Base-by-base conservation (phyloP, 2,113 vertebrate species). In the Grallaria varia region DNA sequence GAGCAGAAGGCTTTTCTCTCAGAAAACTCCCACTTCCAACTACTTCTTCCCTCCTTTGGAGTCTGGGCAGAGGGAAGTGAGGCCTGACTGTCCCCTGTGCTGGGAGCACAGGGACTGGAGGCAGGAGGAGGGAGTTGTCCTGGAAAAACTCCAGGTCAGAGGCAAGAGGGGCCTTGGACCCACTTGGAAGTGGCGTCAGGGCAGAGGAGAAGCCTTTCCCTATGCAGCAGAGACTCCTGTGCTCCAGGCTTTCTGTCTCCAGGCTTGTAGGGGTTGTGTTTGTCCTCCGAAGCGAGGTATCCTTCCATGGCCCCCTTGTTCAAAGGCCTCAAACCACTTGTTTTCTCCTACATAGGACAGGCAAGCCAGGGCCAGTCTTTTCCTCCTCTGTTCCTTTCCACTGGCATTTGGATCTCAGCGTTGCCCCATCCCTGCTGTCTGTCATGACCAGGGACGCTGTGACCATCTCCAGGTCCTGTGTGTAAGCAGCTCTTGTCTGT, bases 131-230 rank as follows among this genome's bases (percentile, higher is more conserved):
- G 59, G 95, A 74, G 59, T 60, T 94, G 47, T 73, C 35, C 52
- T 77, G 91, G 83, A 84, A 31, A 39, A 93, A 86, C 86, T 95
- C 89, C 85, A 87, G 92, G 95, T 72, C 92, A 92, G 90, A 93
- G 89, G 94, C 1, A 0, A 95, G 85, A 77, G 47, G 60, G 60
- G 88, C 85, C 79, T 90, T 93, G 90, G 22, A 17, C 55, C 75
- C 59, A 42, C 55, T 88, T 92, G 95, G 95, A 93, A 77, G 77
- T 0, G 0, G 4, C 1, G 2, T 55, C 42, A 35, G 67, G 68
- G 35, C 35, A 62, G 58, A 40, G 53, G 35, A 84, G 75, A 83
- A 40, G 72, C 75, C 24, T 92, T 66, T 59, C 33, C 24, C 55
- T 23, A 3, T 0, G 2, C 15, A 49, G 42, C 17, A 83, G 37